phyloP scores from a whole-genome alignment of 2,888 invertebrate genomes.

The Coelopa pilipes region DNA sequence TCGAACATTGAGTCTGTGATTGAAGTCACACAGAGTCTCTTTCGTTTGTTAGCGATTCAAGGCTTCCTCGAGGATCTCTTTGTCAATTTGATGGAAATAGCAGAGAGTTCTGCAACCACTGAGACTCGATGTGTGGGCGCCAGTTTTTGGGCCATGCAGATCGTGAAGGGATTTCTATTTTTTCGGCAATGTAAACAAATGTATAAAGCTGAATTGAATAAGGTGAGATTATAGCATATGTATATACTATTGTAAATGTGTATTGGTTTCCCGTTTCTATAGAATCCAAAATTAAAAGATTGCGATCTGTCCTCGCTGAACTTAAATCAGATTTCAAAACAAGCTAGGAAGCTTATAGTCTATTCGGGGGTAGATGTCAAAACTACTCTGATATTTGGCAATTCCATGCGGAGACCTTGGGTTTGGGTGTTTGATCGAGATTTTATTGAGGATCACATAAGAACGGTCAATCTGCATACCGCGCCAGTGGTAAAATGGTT shows the following conservation, averaged over 20 bases:
- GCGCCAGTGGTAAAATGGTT: constrained; percentile 57
- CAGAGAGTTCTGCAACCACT: constrained; percentile 54
- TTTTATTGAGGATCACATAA: constrained; percentile 54
- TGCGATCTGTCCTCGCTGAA: constrained; percentile 54
- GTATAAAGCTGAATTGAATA: constrained; percentile 57
- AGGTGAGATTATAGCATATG: constrained; percentile 48
- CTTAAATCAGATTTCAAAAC: constrained; percentile 52
- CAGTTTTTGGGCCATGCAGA: constrained; percentile 63
- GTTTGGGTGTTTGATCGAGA: constrained; percentile 56
- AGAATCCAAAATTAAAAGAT: constrained; percentile 54
- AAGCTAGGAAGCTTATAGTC: constrained; percentile 50
- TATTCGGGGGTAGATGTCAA: constrained; percentile 55
- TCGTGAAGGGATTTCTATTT: constrained; percentile 57
- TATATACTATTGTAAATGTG: not conserved
- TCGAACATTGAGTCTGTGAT: constrained; percentile 52
- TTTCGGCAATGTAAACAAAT: constrained; percentile 60
- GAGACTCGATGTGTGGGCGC: constrained; percentile 53
- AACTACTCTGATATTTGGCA: constrained; percentile 59
- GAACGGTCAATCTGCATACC: constrained; percentile 52
- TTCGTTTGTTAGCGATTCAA: constrained; percentile 57
- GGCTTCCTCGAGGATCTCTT: constrained; percentile 62
- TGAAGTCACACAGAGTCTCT: constrained; percentile 54
- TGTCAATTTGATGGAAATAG: constrained; percentile 54
- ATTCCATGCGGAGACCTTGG: constrained; percentile 56
- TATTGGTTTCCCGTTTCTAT: constrained; percentile 14